phyloP scores from a whole-genome alignment of 1,140 invertebrate genomes.

The Drosophila kurseongensis region DNA sequence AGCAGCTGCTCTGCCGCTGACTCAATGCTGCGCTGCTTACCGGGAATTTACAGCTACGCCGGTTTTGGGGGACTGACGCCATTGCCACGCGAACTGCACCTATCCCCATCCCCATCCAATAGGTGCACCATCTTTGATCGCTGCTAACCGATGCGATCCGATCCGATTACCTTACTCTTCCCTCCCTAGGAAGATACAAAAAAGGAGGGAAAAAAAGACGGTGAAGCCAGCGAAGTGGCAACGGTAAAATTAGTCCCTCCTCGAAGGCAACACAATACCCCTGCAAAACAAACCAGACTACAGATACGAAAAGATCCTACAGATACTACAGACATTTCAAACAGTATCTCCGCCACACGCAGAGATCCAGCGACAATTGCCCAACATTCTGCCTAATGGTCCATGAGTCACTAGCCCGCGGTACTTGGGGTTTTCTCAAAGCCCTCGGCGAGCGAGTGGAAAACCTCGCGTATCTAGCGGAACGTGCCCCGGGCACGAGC shows the following conservation, averaged over 20 bases:
- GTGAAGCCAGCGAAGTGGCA: slow-evolving; percentile 35
- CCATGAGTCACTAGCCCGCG: slow-evolving; percentile 31
- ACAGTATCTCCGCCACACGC: neutral
- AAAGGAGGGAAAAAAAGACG: neutral
- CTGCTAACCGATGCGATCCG: slow-evolving; percentile 9
- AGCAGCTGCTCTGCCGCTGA: slow-evolving; percentile 36
- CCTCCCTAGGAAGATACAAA: neutral
- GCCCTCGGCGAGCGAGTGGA: neutral
- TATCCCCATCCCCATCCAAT: slow-evolving; percentile 8
- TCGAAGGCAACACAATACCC: slow-evolving; percentile 28
- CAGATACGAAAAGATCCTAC: neutral
- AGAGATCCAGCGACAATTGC: slow-evolving; percentile 28
- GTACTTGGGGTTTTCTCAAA: slow-evolving; percentile 31
- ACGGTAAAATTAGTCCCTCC: slow-evolving; percentile 30
- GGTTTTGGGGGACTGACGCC: slow-evolving; percentile 31
- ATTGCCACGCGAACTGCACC: slow-evolving; percentile 53
- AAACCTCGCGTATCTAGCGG: slow-evolving; percentile 22
- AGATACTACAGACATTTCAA: neutral
- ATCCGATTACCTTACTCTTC: slow-evolving; percentile 18
- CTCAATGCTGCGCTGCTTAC: slow-evolving; percentile 39
- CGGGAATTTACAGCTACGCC: slow-evolving; percentile 50
- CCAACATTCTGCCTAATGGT: slow-evolving; percentile 20
- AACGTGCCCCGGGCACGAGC: slow-evolving; percentile 31
- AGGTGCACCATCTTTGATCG: slow-evolving; percentile 14
- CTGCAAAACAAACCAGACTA: neutral